Evolutionary conservation across 2,888 invertebrate genomes (phyloP).

Genomic region (Frankliniella fusca): DNA sequence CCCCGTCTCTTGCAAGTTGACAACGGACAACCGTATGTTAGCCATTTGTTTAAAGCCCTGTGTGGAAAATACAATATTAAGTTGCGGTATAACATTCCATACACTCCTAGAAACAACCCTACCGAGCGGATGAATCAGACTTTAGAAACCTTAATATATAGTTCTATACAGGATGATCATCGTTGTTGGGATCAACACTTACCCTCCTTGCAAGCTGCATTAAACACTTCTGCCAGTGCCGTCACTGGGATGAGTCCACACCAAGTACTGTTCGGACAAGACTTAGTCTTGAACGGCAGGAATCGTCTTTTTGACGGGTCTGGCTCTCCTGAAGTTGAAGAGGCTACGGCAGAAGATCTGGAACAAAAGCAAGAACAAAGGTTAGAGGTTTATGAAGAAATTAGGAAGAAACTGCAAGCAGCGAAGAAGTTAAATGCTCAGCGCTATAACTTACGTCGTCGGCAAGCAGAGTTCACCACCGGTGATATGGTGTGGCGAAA

Average conservation of each 20-base stretch:
- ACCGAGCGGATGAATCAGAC: not conserved
- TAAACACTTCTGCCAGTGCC: not conserved
- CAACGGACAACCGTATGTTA: not conserved
- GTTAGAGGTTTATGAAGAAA: too few species aligned
- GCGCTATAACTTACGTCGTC: too few species aligned
- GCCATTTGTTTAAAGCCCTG: not conserved
- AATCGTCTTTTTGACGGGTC: too few species aligned
- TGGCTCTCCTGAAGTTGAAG: too few species aligned
- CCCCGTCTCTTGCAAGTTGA: not conserved
- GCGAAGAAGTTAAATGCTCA: too few species aligned
- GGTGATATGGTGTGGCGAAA: too few species aligned
- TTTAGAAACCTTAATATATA: not conserved
- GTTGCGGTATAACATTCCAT: not conserved
- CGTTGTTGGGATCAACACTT: not conserved
- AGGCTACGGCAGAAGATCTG: too few species aligned
- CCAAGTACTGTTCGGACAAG: not conserved
- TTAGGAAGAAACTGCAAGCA: too few species aligned
- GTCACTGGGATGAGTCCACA: not conserved
- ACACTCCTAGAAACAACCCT: not conserved
- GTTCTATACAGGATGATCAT: not conserved
- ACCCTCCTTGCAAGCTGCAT: not conserved
- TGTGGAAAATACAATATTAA: not conserved
- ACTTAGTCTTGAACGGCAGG: too few species aligned
- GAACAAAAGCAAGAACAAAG: too few species aligned
- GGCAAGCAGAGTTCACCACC: too few species aligned